Conservation (phyloP, 2,888 invertebrate genomes). For the Seladonia tumulorum region DNA sequence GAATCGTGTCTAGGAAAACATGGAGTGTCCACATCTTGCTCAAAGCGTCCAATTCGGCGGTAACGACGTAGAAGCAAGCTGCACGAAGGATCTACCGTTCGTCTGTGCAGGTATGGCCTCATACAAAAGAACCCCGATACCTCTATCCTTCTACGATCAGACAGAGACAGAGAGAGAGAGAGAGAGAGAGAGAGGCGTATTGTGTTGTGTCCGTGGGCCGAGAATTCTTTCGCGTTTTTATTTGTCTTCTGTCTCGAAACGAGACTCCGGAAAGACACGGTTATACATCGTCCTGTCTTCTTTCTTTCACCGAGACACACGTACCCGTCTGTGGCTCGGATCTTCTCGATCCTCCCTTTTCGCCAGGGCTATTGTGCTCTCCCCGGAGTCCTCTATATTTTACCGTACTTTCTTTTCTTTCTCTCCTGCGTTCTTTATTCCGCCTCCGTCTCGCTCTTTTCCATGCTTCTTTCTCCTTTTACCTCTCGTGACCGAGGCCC, state of each 20-base stretch:
- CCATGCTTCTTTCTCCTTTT: conserved; percentile 47
- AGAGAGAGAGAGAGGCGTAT: conserved; percentile 11
- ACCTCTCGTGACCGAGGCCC: conserved; percentile 74
- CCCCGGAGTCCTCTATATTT: background rate
- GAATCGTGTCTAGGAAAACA: conserved; percentile 80
- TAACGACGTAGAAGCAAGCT: conserved; percentile 80
- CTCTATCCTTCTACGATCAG: conserved; percentile 32
- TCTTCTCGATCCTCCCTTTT: conserved; percentile 37
- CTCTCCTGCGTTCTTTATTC: conserved; percentile 37
- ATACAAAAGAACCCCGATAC: conserved; percentile 39
- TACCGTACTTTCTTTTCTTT: conserved; percentile 26
- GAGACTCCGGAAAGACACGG: background rate
- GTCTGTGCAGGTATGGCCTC: conserved; percentile 87
- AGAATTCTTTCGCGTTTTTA: conserved; percentile 2
- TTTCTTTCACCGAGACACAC: conserved; percentile 33
- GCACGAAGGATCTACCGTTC: conserved; percentile 86
- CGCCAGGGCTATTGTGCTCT: conserved; percentile 27
- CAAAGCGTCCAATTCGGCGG: conserved; percentile 86
- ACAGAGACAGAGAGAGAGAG: background rate
- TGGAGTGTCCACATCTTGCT: conserved; percentile 90
- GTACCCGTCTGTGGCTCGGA: background rate
- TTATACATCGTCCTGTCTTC: conserved; percentile 17
- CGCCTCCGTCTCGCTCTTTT: conserved; percentile 30
- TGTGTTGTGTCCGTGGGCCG: background rate
- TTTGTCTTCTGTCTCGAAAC: conserved; percentile 32